These are phyloP conservation scores for Pandion haliaetus DNA, from an alignment of 2,113 vertebrate genomes.

Conservation along the genomic window DNA sequence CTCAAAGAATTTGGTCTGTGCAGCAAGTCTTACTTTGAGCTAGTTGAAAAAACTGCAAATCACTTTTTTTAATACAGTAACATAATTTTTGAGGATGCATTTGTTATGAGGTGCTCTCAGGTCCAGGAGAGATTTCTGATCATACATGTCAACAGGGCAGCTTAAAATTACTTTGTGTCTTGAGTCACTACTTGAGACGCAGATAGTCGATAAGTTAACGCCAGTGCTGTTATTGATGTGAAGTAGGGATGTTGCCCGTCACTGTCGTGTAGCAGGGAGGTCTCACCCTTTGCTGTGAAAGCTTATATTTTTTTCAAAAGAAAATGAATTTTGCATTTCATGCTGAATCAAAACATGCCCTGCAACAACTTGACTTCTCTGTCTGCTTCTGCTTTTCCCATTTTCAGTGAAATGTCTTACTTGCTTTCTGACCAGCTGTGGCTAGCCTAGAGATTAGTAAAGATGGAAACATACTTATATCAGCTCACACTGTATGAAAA, in stretches of 20 bases:
- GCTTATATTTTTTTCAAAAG: background rate
- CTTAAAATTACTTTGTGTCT: background rate
- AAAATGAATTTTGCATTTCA: background rate
- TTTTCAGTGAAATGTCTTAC: background rate
- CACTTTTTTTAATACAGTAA: background rate
- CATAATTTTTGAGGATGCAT: background rate
- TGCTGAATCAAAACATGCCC: background rate
- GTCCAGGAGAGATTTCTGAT: background rate
- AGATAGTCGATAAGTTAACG: background rate
- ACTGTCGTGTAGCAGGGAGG: background rate
- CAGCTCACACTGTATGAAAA: background rate
- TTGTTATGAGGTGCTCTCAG: background rate
- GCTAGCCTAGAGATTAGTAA: background rate
- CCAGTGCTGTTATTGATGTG: background rate
- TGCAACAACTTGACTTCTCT: background rate
- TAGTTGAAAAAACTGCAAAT: background rate
- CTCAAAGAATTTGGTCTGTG: background rate
- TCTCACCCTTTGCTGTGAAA: background rate
- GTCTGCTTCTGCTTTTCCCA: background rate
- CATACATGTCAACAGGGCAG: background rate
- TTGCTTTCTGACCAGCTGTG: background rate
- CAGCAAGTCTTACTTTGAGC: background rate
- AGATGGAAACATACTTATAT: background rate
- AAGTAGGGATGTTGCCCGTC: background rate
- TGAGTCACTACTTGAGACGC: background rate